Evolutionary conservation across 2,113 vertebrate species (phyloP).

Genomic region (Sander vitreus): DNA sequence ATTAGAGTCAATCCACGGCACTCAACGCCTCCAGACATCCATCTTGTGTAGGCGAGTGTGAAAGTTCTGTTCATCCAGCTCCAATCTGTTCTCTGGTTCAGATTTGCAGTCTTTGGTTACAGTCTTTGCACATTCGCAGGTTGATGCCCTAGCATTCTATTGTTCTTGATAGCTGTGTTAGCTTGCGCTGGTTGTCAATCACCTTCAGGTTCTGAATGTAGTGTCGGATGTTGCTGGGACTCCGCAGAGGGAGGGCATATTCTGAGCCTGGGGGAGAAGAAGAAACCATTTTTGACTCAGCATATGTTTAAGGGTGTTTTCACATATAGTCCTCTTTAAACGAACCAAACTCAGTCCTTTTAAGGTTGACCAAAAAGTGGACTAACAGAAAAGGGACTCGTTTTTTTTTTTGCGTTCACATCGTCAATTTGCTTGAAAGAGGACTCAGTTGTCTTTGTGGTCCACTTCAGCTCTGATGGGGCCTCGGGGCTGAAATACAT

Average conservation of each 20-base stretch:
- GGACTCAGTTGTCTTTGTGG: too few relatives aligned
- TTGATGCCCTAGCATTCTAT: constrained; percentile 81
- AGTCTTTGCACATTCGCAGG: constrained; percentile 3
- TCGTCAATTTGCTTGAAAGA: too few relatives aligned
- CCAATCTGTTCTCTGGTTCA: neutral
- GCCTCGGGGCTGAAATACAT: too few relatives aligned
- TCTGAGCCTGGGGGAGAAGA: constrained; percentile 86
- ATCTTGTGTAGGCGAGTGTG: neutral
- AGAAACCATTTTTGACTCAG: neutral
- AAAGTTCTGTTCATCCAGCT: constrained; percentile 22
- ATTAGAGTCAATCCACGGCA: neutral
- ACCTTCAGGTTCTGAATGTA: constrained; percentile 92
- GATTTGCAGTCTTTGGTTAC: neutral
- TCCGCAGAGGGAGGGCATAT: constrained; percentile 85
- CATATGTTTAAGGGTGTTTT: neutral
- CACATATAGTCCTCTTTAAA: too few relatives aligned
- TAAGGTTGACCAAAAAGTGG: too few relatives aligned
- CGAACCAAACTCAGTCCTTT: too few relatives aligned
- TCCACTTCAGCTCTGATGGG: too few relatives aligned
- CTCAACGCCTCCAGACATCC: neutral
- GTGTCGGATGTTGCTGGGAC: constrained; percentile 84
- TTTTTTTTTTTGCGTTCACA: too few relatives aligned
- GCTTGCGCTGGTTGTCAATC: constrained; percentile 92
- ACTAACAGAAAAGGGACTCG: too few relatives aligned
- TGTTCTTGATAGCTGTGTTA: constrained; percentile 90